Conservation (phyloP, 2,113 vertebrate genomes). For the Malurus melanocephalus region DNA sequence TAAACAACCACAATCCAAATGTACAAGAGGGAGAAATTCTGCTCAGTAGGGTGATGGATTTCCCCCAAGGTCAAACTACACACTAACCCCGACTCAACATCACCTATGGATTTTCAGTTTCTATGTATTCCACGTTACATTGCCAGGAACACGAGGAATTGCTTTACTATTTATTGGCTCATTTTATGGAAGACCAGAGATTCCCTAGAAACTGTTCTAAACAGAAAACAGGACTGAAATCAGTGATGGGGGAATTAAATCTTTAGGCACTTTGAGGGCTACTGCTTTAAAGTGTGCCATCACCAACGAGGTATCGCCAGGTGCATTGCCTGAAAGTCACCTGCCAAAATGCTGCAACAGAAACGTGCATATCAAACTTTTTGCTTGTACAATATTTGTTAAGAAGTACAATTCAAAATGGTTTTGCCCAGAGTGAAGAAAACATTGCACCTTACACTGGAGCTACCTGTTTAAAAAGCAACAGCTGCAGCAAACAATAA, state of each 20-base stretch:
- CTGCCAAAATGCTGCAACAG: slow-evolving; percentile 51
- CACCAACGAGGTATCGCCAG: slow-evolving; percentile 55
- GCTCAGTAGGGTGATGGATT: not conserved
- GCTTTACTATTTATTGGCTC: slow-evolving; percentile 31
- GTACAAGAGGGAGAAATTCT: not conserved
- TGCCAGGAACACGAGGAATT: not conserved
- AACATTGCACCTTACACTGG: slow-evolving; percentile 43
- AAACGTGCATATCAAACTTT: slow-evolving; percentile 49
- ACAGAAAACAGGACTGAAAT: slow-evolving; percentile 58
- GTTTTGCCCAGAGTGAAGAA: slow-evolving; percentile 51
- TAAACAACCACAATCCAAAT: not conserved
- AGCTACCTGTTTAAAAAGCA: slow-evolving; percentile 3
- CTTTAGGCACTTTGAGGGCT: slow-evolving; percentile 75
- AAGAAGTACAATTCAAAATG: slow-evolving; percentile 54
- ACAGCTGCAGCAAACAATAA: not conserved
- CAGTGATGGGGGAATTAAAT: slow-evolving; percentile 49
- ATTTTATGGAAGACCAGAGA: slow-evolving; percentile 69
- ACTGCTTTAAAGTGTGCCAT: slow-evolving; percentile 69
- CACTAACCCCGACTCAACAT: not conserved
- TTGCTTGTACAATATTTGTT: slow-evolving; percentile 41
- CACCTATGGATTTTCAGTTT: not conserved
- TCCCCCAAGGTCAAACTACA: not conserved
- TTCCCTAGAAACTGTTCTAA: slow-evolving; percentile 57
- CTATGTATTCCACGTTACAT: not conserved
- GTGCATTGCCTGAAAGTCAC: slow-evolving; percentile 42